Evolutionary conservation across 2,113 vertebrate species (phyloP), one percentile per base, ranked within the genome.

Genomic region (Ammodytes marinus): DNA sequence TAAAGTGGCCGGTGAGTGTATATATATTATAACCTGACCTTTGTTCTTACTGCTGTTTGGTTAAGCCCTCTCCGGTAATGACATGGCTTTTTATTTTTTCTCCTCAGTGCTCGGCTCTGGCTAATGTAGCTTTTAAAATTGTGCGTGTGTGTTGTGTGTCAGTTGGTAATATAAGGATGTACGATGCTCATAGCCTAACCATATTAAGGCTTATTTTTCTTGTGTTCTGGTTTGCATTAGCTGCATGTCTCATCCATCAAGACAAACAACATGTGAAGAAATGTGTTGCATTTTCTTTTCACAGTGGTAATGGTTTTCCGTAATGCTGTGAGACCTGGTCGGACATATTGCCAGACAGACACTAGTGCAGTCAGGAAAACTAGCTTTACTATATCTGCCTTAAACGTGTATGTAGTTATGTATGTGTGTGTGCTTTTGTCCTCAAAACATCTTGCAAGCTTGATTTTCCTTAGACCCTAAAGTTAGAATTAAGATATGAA

Each of bases 211-310:
- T 27, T 79, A 74, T 89, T 89, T 88, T 58, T 91, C 64, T 83
- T 85, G 43, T 83, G 86, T 70, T 91, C 90, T 91, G 91, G 83
- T 91, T 94, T 88, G 86, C 72, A 92, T 94, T 90, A 92, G 70
- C 69, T 42, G 64, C 6, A 68, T 27, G 79, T 68, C 47, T 83
- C 82, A 91, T 92, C 81, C 79, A 82, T 88, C 86, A 90, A 37
- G 63, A 74, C 49, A 77, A 84, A 75, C 78, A 86, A 74, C 47
- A 19, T 40, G 69, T 39, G 59, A 77, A 78, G 12, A 8, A 17
- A 2, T 73, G 59, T 45, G 49, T 47, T 79, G 49, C 11, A 17
- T 2, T 40, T 86, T 80, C 37, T 74, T 72, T 17, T 66, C 37
- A 66, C n/a, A 45, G 60, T 69, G 59, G 73, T 63, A 43, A 82